Evolutionary conservation across 2,888 invertebrate genomes (phyloP), one percentile per base, ranked within the genome.

Genomic region (Orthosia gracilis): DNA sequence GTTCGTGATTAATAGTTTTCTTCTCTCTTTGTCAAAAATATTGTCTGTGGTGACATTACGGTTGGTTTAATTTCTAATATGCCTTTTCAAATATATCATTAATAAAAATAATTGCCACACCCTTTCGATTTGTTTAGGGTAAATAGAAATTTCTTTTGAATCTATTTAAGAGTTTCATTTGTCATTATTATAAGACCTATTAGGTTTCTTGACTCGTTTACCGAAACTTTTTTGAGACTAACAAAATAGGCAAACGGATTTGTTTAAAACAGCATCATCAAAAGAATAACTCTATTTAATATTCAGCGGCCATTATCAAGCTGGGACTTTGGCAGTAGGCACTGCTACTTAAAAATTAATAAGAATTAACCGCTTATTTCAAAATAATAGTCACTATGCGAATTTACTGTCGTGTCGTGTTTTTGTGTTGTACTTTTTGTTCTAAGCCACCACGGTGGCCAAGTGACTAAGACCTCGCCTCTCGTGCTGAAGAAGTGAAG

Each of bases 1-100:
- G 72, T 79, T 88, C 75, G 80, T 94, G 94, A 95, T 95, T 90
- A 92, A 95, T 95, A 81, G 89, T 87, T 88, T 87, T 90, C 90
- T 88, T 87, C 80, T 91, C 82, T 58, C 49, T 47, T 76, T 73
- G 67, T 66, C 69, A 31, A 89, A 92, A 92, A 88, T 85, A 91
- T 93, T 93, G 92, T 94, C 92, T 94, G 95, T 88, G 95, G 94
- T 92, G 75, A 91, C 89, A 92, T 91, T 91, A 91, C 85, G 92
- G 90, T 94, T 91, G 89, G 85, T 82, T 91, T 90, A 86, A 88
- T 91, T 90, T 89, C 84, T 84, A 88, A 87, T 88, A 85, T 83
- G 79, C 73, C 77, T 83, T 88, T 88, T 77, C 69, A 77, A 82
- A 89, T 72, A 76, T 26, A 70, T 70, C 78, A 84, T 88, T 85